Conservation (phyloP, 2,113 vertebrate species). For the Oenanthe oenanthe region DNA sequence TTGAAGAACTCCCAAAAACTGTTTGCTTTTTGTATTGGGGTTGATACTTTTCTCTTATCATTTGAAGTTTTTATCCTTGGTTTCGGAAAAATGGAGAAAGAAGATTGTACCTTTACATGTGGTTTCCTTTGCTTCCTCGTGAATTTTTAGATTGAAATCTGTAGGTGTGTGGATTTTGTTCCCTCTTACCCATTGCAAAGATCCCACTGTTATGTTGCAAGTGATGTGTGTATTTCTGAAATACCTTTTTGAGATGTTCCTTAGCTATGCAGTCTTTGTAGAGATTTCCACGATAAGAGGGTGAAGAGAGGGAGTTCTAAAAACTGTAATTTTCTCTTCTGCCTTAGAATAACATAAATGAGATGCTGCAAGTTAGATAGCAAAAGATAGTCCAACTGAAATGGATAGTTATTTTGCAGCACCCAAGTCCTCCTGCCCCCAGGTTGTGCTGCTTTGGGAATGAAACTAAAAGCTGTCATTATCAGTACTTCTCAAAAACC, state of each 20-base stretch:
- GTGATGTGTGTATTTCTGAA: neutral
- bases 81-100: neutral
- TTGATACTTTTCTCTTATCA: neutral
- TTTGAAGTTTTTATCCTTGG: neutral
- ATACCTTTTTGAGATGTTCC: neutral
- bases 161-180: neutral
- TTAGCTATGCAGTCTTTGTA: neutral
- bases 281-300: neutral
- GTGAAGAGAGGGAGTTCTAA: neutral
- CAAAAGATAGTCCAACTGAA: neutral
- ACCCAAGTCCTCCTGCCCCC: neutral
- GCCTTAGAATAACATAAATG: neutral
- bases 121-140: neutral
- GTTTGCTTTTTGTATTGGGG: neutral
- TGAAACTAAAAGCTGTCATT: neutral
- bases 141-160: neutral
- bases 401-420: neutral
- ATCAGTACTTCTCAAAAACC: neutral
- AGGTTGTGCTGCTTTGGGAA: neutral
- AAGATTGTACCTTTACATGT: neutral
- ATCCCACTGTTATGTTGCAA: neutral
- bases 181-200: neutral
- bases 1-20: neutral
- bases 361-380: neutral
- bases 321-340: neutral